These are phyloP conservation scores for Limanda limanda DNA, from an alignment of 2,113 vertebrate species.

Conservation along the genomic window DNA sequence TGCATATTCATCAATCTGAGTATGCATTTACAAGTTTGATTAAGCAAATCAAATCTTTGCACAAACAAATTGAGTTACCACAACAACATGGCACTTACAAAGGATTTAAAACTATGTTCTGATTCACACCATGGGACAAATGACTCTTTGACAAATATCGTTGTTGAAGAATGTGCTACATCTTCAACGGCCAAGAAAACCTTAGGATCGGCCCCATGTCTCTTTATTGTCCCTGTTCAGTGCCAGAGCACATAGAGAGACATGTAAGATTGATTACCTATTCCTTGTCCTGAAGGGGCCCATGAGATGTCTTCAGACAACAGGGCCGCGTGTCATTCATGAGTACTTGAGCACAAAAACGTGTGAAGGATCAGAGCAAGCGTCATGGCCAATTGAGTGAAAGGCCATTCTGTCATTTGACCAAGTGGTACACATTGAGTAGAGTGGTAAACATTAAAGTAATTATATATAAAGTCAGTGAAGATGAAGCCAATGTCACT, in stretches of 20 bases:
- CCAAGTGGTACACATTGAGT: slow-evolving; percentile 8
- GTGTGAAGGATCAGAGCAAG: slow-evolving; percentile 21
- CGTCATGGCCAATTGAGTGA: slow-evolving; percentile 9
- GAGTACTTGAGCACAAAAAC: slow-evolving; percentile 28
- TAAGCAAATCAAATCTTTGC: no score
- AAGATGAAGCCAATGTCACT: slow-evolving; percentile 17
- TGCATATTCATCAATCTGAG: no score
- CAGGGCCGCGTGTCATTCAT: slow-evolving; percentile 21
- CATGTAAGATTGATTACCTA: slow-evolving; percentile 46
- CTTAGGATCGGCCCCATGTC: not conserved
- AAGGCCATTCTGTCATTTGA: slow-evolving; percentile 28
- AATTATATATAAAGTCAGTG: slow-evolving; percentile 27
- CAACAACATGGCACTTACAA: no score
- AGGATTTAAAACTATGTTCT: no score
- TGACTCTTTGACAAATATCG: not conserved
- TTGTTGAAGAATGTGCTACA: not conserved
- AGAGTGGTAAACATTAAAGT: slow-evolving; percentile 12
- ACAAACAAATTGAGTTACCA: no score
- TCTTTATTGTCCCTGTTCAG: slow-evolving; percentile 17
- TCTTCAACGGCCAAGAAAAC: not conserved
- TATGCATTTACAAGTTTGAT: no score
- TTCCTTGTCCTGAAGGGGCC: slow-evolving; percentile 27
- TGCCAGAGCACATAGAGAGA: slow-evolving; percentile 27
- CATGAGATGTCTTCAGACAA: slow-evolving; percentile 25
- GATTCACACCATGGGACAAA: no score